A percentile compares a stretch with the other conserved stretches of the same genome.
Conservation (phyloP, 30 jellyfish, hydroid and myxozoan species). For the Morbakka virulenta region DNA sequence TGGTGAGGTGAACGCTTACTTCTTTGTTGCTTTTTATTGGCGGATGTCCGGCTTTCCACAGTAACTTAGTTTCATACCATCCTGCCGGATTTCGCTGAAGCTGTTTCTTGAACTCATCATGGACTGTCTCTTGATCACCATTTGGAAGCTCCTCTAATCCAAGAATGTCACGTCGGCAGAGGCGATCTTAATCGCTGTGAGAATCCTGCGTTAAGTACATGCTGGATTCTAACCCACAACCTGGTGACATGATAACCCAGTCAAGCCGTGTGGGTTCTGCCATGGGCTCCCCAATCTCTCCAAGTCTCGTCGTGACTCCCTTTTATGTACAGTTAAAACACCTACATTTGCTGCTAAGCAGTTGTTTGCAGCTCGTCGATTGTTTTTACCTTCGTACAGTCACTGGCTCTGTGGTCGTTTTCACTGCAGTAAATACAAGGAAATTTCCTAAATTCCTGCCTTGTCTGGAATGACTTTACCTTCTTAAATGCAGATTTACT, state of each 20-base stretch:
- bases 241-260: constrained; percentile 81
- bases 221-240: constrained; percentile 21
- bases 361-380: constrained; percentile 23
- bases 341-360: constrained; percentile 5
- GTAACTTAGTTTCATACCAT: constrained; percentile 25
- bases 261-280: constrained; percentile 77
- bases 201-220: constrained; percentile 30
- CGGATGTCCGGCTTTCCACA: constrained; percentile 35
- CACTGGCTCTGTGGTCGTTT: constrained; percentile 33
- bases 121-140: constrained; percentile 45
- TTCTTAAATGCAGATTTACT: no score
- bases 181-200: constrained; percentile 49
- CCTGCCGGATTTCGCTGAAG: constrained; percentile 36
- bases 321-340: constrained; percentile 54
- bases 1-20: no score
- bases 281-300: constrained; percentile 55
- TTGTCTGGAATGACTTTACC: constrained; percentile 28
- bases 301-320: constrained; percentile 54
- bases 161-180: constrained; percentile 59
- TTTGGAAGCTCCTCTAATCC: constrained; percentile 73
- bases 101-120: constrained; percentile 63
- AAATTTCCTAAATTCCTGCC: constrained; percentile 5
- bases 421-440: constrained; percentile 37
- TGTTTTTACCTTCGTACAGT: constrained; percentile 28
- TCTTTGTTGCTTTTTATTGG: constrained; percentile 24